Conservation (phyloP, 2,888 invertebrate genomes). For the Psylliodes chrysocephalus region DNA sequence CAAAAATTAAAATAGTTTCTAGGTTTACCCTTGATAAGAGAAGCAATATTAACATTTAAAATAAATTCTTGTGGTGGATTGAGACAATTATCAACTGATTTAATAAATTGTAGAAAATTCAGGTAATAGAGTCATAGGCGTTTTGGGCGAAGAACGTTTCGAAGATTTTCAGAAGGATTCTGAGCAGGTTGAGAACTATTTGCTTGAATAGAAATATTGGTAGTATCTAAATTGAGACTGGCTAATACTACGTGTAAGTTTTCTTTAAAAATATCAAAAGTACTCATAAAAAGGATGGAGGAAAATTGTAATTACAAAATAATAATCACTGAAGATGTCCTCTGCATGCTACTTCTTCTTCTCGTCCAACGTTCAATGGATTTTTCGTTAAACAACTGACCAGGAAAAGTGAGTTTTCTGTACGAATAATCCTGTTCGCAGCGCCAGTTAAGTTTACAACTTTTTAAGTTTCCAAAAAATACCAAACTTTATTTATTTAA, state of each 20-base stretch:
- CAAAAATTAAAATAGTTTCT: constrained; percentile 1
- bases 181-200: not conserved
- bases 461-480: no score
- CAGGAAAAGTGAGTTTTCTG: not conserved
- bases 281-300: constrained; percentile 14
- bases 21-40: constrained; percentile 8
- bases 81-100: constrained; percentile 2
- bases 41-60: constrained; percentile 9
- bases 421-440: not conserved
- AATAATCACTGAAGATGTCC: constrained; percentile 8
- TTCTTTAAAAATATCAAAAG: not conserved
- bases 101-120: not conserved
- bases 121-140: not conserved
- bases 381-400: constrained; percentile 4
- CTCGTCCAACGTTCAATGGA: not conserved
- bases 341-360: constrained; percentile 7
- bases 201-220: not conserved
- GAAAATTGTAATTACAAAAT: constrained; percentile 11
- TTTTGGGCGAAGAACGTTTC: not conserved
- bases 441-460: not conserved
- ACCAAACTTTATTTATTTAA: no score
- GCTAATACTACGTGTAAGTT: not conserved
- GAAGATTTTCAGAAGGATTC: not conserved
- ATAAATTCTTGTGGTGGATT: constrained; percentile 1
- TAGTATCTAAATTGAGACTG: not conserved